These are phyloP conservation scores for Sebastes baramenuke DNA, from an alignment of 2,797 vertebrate genomes.

Conservation along the genomic window DNA sequence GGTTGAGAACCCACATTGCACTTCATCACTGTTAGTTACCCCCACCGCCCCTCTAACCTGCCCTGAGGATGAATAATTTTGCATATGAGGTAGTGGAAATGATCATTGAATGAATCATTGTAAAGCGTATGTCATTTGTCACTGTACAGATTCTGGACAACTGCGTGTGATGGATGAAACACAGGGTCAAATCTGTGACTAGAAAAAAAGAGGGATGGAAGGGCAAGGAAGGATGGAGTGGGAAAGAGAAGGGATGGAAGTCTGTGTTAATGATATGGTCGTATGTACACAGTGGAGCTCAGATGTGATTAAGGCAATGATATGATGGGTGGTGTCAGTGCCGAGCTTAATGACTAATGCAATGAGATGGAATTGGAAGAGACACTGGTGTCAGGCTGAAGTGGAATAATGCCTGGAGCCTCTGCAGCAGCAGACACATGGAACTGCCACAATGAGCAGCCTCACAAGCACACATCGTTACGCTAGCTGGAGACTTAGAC, in stretches of 20 bases:
- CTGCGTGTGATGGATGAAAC: conserved; percentile 61
- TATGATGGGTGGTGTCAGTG: conserved; percentile 79
- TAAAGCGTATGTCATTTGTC: conserved; percentile 61
- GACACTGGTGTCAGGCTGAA: conserved; percentile 78
- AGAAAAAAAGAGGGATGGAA: conserved; percentile 39
- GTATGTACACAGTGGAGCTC: conserved; percentile 75
- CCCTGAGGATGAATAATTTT: conserved; percentile 66
- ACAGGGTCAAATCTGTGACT: conserved; percentile 48
- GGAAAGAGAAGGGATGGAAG: conserved; percentile 32
- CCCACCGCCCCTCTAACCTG: conserved; percentile 24
- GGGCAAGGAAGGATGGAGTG: conserved; percentile 16
- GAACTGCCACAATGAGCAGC: conserved; percentile 72
- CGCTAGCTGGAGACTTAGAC: conserved; percentile 67
- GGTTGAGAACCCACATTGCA: conserved; percentile 46
- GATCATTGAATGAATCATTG: conserved; percentile 61
- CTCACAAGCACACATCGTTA: conserved; percentile 73
- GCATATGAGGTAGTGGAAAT: conserved; percentile 62
- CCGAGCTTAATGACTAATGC: conserved; percentile 78
- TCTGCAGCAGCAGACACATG: conserved; percentile 71
- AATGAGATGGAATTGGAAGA: conserved; percentile 76
- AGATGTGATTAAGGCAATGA: conserved; percentile 78
- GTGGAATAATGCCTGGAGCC: conserved; percentile 74
- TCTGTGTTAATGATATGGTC: conserved; percentile 76
- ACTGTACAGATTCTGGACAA: conserved; percentile 37
- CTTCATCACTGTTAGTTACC: conserved; percentile 69